Evolutionary conservation across 2,113 vertebrate genomes (phyloP).

Genomic region (Entosphenus tridentatus): DNA sequence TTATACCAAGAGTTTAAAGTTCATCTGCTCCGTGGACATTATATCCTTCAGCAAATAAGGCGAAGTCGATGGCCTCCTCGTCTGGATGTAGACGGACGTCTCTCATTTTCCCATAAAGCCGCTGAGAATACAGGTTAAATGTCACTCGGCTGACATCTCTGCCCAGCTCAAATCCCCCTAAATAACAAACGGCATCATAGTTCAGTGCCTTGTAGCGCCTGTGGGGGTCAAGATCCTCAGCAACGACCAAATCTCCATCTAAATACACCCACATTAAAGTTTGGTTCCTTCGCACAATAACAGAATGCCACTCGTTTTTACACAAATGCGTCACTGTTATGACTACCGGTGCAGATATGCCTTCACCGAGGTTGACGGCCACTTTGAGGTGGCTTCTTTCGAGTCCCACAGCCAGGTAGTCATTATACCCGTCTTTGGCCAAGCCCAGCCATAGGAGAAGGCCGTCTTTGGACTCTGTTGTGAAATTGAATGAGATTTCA

Average conservation of each 20-base stretch:
- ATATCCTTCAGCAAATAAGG: constrained; percentile 35
- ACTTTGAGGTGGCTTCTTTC: constrained; percentile 31
- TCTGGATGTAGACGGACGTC: constrained; percentile 40
- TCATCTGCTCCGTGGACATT: constrained; percentile 32
- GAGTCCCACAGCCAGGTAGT: constrained; percentile 46
- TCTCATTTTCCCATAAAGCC: constrained; percentile 40
- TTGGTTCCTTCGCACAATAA: constrained; percentile 29
- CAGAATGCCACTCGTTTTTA: constrained; percentile 27
- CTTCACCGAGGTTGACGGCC: constrained; percentile 43
- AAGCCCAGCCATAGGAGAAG: constrained; percentile 46
- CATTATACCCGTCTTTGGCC: constrained; percentile 35
- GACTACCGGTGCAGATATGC: constrained; percentile 22
- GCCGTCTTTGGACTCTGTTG: constrained; percentile 19
- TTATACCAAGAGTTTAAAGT: constrained; percentile 7
- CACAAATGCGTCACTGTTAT: constrained; percentile 19
- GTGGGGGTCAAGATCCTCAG: constrained; percentile 34
- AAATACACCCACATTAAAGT: constrained; percentile 34
- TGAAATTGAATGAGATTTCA: constrained; percentile 36
- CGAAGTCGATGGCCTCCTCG: constrained; percentile 24
- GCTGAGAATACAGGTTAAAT: constrained; percentile 30
- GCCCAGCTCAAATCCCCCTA: constrained; percentile 45
- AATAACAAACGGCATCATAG: constrained; percentile 34
- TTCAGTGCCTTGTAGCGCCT: constrained; percentile 44
- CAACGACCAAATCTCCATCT: constrained; percentile 25
- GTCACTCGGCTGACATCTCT: constrained; percentile 26